These are phyloP conservation scores for Heterotis niloticus DNA, from an alignment of 2,113 vertebrate species.

Conservation along the genomic window DNA sequence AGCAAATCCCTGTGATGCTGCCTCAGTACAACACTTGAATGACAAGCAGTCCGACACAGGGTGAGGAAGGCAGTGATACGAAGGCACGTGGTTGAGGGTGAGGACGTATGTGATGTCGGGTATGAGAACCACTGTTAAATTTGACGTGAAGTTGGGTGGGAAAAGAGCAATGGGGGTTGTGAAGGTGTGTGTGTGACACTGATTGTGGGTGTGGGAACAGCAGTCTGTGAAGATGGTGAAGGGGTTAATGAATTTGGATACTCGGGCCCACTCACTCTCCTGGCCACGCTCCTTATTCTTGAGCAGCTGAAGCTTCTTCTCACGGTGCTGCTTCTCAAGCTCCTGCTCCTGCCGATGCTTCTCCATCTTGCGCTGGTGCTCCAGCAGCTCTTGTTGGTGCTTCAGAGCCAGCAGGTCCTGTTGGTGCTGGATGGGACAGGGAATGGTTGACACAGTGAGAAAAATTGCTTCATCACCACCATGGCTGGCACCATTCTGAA, in stretches of 20 bases:
- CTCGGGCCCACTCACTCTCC: conserved; percentile 77
- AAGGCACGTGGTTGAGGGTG: background rate
- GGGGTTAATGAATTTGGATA: background rate
- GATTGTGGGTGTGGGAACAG: no score
- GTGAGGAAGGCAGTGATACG: background rate
- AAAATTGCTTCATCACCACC: background rate
- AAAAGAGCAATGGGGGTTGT: no score
- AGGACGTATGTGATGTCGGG: background rate
- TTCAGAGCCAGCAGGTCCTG: conserved; percentile 93
- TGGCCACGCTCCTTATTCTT: conserved; percentile 97
- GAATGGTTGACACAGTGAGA: background rate
- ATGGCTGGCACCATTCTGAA: no score
- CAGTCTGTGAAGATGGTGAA: no score
- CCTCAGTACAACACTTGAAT: no score
- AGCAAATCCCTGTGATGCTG: no score
- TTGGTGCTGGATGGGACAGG: conserved; percentile 73
- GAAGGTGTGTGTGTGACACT: no score
- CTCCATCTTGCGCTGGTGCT: conserved; percentile 94
- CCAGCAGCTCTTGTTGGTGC: conserved; percentile 93
- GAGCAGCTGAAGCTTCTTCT: conserved; percentile 89
- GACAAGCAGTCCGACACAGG: background rate
- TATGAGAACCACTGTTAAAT: no score
- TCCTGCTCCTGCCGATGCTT: conserved; percentile 89
- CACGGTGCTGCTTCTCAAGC: conserved; percentile 90
- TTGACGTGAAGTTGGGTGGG: no score